These are phyloP conservation scores for Oncorhynchus nerka DNA, from an alignment of 2,113 vertebrate species.

Conservation along the genomic window DNA sequence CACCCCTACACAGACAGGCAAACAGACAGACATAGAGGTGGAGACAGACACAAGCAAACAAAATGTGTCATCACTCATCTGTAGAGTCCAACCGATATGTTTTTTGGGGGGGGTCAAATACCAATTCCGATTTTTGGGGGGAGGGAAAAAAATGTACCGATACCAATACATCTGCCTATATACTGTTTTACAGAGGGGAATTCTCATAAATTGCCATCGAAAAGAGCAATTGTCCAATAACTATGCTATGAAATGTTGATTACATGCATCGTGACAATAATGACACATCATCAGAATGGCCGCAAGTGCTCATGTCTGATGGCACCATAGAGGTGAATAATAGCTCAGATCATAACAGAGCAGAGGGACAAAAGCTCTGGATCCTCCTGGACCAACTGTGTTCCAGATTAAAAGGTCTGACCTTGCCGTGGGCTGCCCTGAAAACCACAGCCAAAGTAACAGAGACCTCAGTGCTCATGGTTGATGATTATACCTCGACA, in stretches of 20 bases:
- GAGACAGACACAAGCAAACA: neutral
- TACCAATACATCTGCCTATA: too few relatives aligned
- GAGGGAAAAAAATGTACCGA: too few relatives aligned
- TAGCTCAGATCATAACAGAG: neutral
- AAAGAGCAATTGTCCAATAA: too few relatives aligned
- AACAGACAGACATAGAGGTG: neutral
- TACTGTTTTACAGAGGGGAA: too few relatives aligned
- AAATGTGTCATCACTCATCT: neutral
- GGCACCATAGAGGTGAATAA: neutral
- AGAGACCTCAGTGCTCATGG: neutral
- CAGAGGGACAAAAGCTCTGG: neutral
- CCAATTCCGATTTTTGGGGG: too few relatives aligned
- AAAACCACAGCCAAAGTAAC: neutral
- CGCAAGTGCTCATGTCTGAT: too few relatives aligned
- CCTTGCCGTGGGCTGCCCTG: neutral
- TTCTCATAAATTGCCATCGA: too few relatives aligned
- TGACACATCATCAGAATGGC: too few relatives aligned
- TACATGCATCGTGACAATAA: too few relatives aligned
- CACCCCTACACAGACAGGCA: neutral
- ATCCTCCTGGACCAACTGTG: neutral
- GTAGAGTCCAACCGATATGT: neutral
- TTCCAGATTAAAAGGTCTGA: conserved; percentile 34
- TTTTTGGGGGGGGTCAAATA: neutral
- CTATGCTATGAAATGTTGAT: too few relatives aligned
- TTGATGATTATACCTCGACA: neutral